These are phyloP conservation scores for Clarias fuscus DNA, from an alignment of 2,797 vertebrate genomes.

Conservation along the genomic window DNA sequence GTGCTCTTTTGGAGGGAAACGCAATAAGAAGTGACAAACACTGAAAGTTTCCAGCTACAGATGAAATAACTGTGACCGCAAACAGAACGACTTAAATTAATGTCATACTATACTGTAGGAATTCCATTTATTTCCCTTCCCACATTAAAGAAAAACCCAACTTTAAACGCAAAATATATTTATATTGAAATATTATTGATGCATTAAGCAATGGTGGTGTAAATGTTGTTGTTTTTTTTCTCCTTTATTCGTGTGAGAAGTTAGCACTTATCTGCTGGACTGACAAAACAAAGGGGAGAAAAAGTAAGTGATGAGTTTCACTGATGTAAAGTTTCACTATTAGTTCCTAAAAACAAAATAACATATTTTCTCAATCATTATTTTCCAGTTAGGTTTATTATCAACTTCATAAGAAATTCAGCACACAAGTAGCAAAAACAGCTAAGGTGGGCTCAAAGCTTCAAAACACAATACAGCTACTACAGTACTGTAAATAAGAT, in stretches of 20 bases:
- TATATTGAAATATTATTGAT: neutral
- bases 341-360: neutral
- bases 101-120: neutral
- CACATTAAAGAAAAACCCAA: slow-evolving; percentile 12
- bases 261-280: neutral
- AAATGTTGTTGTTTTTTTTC: neutral
- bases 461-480: neutral
- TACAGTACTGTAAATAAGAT: neutral
- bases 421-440: neutral
- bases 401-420: neutral
- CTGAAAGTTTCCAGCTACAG: neutral
- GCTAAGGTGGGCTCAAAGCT: neutral
- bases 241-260: neutral
- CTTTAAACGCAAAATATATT: neutral
- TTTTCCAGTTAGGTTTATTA: neutral
- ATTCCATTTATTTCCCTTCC: neutral
- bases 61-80: neutral
- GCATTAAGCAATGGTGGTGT: neutral
- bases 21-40: neutral
- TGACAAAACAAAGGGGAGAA: neutral
- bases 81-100: slow-evolving; percentile 7
- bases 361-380: neutral
- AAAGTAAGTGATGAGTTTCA: neutral
- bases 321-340: neutral
- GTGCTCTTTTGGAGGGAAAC: neutral